Evolutionary conservation across 1,140 invertebrate genomes (phyloP).

Genomic region (Apis dorsata): DNA sequence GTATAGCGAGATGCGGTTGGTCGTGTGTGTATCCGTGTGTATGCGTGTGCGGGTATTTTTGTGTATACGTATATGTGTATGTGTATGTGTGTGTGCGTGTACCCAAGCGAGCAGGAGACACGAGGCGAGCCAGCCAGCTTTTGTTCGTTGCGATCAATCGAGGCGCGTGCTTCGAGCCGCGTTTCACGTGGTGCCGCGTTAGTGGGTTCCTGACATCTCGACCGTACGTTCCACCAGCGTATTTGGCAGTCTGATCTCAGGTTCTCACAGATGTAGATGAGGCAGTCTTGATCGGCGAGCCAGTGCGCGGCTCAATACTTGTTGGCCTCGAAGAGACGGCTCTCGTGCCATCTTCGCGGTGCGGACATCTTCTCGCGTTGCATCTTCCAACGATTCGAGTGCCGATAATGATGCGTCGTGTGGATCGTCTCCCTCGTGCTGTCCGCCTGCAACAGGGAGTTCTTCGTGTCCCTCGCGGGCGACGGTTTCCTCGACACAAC

Average conservation of each 20-base stretch:
- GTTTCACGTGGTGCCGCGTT: slow-evolving; percentile 55
- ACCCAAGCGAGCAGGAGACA: slow-evolving; percentile 39
- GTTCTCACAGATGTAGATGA: slow-evolving; percentile 66
- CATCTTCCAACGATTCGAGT: slow-evolving; percentile 75
- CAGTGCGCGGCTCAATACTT: slow-evolving; percentile 74
- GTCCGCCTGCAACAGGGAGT: slow-evolving; percentile 63
- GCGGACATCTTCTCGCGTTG: slow-evolving; percentile 59
- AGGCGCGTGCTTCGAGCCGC: slow-evolving; percentile 62
- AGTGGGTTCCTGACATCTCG: slow-evolving; percentile 66
- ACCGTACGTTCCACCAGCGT: slow-evolving; percentile 67
- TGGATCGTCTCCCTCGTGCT: slow-evolving; percentile 59
- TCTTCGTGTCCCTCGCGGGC: slow-evolving; percentile 64
- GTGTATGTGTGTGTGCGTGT: background rate
- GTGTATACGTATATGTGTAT: too few relatives aligned
- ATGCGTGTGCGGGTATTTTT: too few relatives aligned
- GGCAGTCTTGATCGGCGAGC: slow-evolving; percentile 79
- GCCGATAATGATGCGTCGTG: slow-evolving; percentile 74
- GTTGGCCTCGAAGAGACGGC: slow-evolving; percentile 72
- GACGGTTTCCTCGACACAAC: slow-evolving; percentile 63
- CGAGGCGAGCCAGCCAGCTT: slow-evolving; percentile 41
- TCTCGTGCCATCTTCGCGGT: slow-evolving; percentile 71
- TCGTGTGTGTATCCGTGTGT: background rate
- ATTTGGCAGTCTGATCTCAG: slow-evolving; percentile 65
- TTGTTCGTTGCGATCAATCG: slow-evolving; percentile 59
- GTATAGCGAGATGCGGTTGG: too few relatives aligned